Conservation (phyloP, 2,797 vertebrate species). For the Novumbra hubbsi region DNA sequence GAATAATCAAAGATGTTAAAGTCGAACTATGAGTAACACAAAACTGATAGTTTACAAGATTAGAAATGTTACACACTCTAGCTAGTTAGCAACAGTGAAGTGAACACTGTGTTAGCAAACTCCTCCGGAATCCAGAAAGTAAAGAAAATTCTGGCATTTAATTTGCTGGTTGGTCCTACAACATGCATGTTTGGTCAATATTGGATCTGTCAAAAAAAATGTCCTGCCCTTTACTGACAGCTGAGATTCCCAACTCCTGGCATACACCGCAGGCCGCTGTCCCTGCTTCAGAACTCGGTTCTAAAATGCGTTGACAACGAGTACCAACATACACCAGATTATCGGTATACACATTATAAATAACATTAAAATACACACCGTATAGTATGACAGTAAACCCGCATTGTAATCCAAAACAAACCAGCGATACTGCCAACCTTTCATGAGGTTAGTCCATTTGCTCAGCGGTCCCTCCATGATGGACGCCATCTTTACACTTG, state of each 20-base stretch:
- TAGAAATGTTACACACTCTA: background rate
- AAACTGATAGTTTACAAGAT: constrained; percentile 2
- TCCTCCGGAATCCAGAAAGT: constrained; percentile 45
- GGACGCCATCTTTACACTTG: constrained; percentile 92
- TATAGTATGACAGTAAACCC: constrained; percentile 93
- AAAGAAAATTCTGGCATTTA: constrained; percentile 4
- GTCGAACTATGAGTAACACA: background rate
- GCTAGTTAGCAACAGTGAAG: background rate
- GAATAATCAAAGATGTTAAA: background rate
- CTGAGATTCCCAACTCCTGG: constrained; percentile 70
- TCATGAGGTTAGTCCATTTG: constrained; percentile 99
- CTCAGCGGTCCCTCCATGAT: constrained; percentile 98
- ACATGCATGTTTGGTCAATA: constrained; percentile 46
- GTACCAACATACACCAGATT: background rate
- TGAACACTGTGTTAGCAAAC: constrained; percentile 9
- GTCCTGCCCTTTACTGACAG: constrained; percentile 60
- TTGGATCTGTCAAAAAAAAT: constrained; percentile 46
- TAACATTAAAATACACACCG: constrained; percentile 73
- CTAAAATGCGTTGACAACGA: constrained; percentile 31
- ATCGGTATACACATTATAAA: background rate
- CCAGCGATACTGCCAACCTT: constrained; percentile 99
- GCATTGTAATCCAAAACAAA: constrained; percentile 97
- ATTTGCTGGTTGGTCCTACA: constrained; percentile 54
- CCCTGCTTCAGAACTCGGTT: constrained; percentile 18
- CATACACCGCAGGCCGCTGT: constrained; percentile 56